Evolutionary conservation across 2,797 vertebrate genomes (phyloP).

Genomic region (Melanotaenia pygmaea): DNA sequence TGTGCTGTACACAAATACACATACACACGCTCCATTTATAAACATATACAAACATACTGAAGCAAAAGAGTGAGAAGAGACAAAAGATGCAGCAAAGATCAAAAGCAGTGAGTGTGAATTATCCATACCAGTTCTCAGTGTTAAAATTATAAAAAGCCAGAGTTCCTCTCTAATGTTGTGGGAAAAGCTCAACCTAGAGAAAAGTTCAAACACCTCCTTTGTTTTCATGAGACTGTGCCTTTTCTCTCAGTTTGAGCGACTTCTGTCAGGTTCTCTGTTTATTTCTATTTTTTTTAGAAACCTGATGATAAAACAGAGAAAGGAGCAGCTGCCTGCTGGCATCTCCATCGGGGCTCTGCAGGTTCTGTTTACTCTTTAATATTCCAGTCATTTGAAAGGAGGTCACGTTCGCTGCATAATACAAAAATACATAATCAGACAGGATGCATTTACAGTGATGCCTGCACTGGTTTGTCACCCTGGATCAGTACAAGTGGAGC

Average conservation of each 20-base stretch:
- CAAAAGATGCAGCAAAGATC: slow-evolving; percentile 40
- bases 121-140: slow-evolving; percentile 57
- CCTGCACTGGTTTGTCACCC: slow-evolving; percentile 55
- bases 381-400: slow-evolving; percentile 73
- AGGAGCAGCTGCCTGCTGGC: slow-evolving; percentile 71
- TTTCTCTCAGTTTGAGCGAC: slow-evolving; percentile 59
- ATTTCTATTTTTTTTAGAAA: slow-evolving; percentile 56
- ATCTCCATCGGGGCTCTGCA: slow-evolving; percentile 62
- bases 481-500: slow-evolving; percentile 46
- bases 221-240: slow-evolving; percentile 37
- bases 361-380: slow-evolving; percentile 69
- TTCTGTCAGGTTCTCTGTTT: slow-evolving; percentile 72
- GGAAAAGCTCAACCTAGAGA: slow-evolving; percentile 46
- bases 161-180: slow-evolving; percentile 55
- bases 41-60: slow-evolving; percentile 30
- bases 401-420: slow-evolving; percentile 61
- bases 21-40: slow-evolving; percentile 12
- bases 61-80: slow-evolving; percentile 42
- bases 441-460: slow-evolving; percentile 60
- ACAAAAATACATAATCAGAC: slow-evolving; percentile 61
- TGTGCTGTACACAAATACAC: slow-evolving; percentile 17
- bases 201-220: slow-evolving; percentile 67
- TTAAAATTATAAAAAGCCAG: slow-evolving; percentile 60
- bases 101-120: slow-evolving; percentile 58
- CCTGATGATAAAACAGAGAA: slow-evolving; percentile 56